Conservation (phyloP, 2,797 vertebrate species). For the Morelia viridis region DNA sequence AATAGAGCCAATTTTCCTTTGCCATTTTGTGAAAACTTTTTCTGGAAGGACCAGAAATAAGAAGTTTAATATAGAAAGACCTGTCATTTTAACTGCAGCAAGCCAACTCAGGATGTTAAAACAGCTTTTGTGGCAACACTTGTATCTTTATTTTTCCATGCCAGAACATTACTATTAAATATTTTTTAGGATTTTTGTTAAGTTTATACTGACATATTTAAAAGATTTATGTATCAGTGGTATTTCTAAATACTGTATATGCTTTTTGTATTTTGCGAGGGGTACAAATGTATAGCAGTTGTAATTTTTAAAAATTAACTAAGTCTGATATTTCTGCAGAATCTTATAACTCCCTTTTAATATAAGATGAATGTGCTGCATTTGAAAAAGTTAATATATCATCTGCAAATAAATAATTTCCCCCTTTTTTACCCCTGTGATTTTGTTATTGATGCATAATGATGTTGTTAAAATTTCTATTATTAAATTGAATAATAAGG, state of each 20-base stretch:
- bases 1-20: not conserved
- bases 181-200: not conserved
- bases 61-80: not conserved
- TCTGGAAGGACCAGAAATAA: not conserved
- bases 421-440: not conserved
- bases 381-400: too few species aligned
- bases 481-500: not conserved
- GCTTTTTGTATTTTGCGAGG: not conserved
- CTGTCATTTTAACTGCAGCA: not conserved
- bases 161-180: not conserved
- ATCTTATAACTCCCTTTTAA: not conserved
- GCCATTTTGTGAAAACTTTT: not conserved
- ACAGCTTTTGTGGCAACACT: not conserved
- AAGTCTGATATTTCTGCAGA: not conserved
- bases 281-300: not conserved
- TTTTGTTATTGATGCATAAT: not conserved
- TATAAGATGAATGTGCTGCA: not conserved
- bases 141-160: not conserved
- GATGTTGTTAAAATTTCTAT: not conserved
- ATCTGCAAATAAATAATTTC: not conserved
- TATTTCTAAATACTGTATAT: not conserved
- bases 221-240: not conserved
- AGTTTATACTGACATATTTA: not conserved
- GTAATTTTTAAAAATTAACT: not conserved
- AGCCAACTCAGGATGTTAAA: not conserved